Base-by-base conservation (phyloP, 2,888 invertebrate species). In the Erebia epiphron region DNA sequence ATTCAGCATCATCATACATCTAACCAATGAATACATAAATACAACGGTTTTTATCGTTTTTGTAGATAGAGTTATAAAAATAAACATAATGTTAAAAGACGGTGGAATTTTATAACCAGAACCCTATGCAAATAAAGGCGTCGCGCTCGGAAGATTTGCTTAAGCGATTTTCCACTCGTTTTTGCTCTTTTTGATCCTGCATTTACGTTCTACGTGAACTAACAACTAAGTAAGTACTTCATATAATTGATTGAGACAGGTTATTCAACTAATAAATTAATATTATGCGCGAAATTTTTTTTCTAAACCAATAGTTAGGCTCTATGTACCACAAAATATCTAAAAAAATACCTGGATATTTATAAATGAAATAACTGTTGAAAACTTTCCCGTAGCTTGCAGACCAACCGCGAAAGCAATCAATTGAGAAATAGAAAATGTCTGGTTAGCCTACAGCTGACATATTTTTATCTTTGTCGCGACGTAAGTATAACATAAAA, bases 401-500 rank as follows among this genome's bases (percentile, higher is more conserved):
- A 74, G 73, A 76, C 71, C 74, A 73, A 77, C 80, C 83, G 76
- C 80, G 79, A 81, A 81, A 78, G 81, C 83, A 85, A 83, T 84
- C 82, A 79, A 79, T 78, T 79, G 76, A 79, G 79, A 81, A 84
- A 84, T 80, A 80, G 82, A 80, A 83, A 83, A 83, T 80, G 81
- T 83, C 83, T 81, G 79, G 81, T 83, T 81, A 80, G 79, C 77
- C 75, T 78, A 79, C 78, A 69, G 70, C 35, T 35, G 35, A 35
- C 35, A 73, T 78, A 75, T 77, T 77, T 78, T 79, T 77, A 70
- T 73, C 65, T 70, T 50, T 67, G 18, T 57, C 56, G 54, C 67
- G 64, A 68, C 65, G n/a, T 56, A 49, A 16, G 14, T 14, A 7
- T 50, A 50, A n/a, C 13, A 50, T n/a, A n/a, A n/a, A 14, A n/a